A percentile compares a stretch with the other conserved stretches of the same genome.
These are phyloP conservation scores for Spongia lamella DNA, from an alignment of 37 sponge, comb jelly and placozoan genomes.

Conservation along the genomic window DNA sequence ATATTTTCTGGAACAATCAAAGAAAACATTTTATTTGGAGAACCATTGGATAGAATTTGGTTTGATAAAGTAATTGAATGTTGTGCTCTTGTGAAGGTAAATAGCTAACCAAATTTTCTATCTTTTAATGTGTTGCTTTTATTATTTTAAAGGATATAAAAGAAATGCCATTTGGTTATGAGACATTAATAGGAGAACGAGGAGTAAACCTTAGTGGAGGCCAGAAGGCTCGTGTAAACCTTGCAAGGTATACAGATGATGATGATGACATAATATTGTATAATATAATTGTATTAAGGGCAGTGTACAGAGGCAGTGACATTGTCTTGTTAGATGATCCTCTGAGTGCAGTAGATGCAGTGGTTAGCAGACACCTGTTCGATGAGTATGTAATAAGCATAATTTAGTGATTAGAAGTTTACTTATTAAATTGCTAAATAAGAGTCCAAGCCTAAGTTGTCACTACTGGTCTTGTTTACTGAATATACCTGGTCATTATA, in stretches of 20 bases:
- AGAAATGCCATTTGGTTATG: too few relatives aligned
- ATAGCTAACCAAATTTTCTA: too few relatives aligned
- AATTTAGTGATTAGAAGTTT: background rate
- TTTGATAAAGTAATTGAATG: slow-evolving; percentile 49
- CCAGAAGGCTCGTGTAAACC: too few relatives aligned
- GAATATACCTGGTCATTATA: background rate
- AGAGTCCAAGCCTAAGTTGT: too few relatives aligned
- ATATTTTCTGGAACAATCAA: slow-evolving; percentile 72
- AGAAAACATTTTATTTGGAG: slow-evolving; percentile 77
- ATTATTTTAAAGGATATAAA: too few relatives aligned
- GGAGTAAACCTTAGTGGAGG: too few relatives aligned
- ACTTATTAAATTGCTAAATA: too few relatives aligned
- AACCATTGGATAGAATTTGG: slow-evolving; percentile 13
- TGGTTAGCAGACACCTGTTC: slow-evolving; percentile 47
- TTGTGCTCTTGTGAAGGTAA: slow-evolving; percentile 64
- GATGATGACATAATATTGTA: too few relatives aligned
- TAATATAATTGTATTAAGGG: slow-evolving; percentile 30
- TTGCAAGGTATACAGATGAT: too few relatives aligned
- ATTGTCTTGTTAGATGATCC: slow-evolving; percentile 66
- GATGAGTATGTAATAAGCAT: slow-evolving; percentile 3
- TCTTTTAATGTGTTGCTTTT: too few relatives aligned
- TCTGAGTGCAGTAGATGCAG: slow-evolving; percentile 66
- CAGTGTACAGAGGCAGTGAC: slow-evolving; percentile 61
- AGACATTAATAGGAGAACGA: too few relatives aligned
- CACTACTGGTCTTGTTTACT: too few relatives aligned